These are phyloP conservation scores for Galleria mellonella DNA, from an alignment of 1,140 invertebrate genomes.

Conservation along the genomic window DNA sequence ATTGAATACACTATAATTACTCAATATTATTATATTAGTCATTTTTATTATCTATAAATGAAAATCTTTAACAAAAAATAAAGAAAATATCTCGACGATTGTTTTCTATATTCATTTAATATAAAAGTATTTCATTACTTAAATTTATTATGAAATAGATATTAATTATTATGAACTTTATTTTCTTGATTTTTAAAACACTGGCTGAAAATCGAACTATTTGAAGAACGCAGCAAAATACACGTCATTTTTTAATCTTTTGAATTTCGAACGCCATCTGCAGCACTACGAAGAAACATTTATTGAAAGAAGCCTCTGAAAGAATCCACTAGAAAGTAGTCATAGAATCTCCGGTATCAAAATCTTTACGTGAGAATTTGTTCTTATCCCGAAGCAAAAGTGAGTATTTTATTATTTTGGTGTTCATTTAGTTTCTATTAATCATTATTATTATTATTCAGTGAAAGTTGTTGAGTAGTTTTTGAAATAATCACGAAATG, in stretches of 20 bases:
- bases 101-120: too few relatives aligned
- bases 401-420: constrained; percentile 47
- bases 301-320: constrained; percentile 69
- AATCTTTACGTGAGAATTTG: constrained; percentile 69
- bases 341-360: constrained; percentile 72
- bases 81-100: too few relatives aligned
- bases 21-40: too few relatives aligned
- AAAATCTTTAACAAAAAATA: too few relatives aligned
- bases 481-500: constrained; percentile 19
- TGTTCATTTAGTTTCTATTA: constrained; percentile 11
- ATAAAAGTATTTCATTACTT: too few relatives aligned
- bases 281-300: constrained; percentile 34
- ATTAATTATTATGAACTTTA: too few relatives aligned
- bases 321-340: constrained; percentile 72
- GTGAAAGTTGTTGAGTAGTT: constrained; percentile 13
- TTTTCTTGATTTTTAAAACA: not conserved
- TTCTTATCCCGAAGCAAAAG: constrained; percentile 57
- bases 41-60: too few relatives aligned
- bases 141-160: too few relatives aligned
- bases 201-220: constrained; percentile 1
- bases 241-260: constrained; percentile 16
- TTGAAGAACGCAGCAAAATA: constrained; percentile 4
- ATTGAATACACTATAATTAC: too few relatives aligned
- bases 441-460: constrained; percentile 7
- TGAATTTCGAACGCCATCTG: constrained; percentile 68